These are phyloP conservation scores for Hydractinia symbiolongicarpus DNA, from an alignment of 30 jellyfish, hydroid and myxozoan species.

Conservation along the genomic window DNA sequence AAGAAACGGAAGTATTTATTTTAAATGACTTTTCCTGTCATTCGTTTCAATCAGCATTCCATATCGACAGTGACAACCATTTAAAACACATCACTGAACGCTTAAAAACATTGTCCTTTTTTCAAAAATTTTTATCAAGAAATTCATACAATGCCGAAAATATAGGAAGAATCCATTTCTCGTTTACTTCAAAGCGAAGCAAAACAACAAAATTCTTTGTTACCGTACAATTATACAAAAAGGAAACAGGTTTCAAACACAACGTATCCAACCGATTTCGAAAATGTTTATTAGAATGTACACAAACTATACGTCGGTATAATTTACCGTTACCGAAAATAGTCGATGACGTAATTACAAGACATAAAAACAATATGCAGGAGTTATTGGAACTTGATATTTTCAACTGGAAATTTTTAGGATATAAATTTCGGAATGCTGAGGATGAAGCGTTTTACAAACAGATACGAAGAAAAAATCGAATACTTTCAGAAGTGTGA, in stretches of 20 bases:
- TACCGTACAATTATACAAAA: constrained; percentile 12
- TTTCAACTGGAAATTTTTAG: constrained; percentile 13
- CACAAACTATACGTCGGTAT: not conserved
- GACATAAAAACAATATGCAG: not conserved
- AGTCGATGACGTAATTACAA: not conserved
- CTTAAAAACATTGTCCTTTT: not conserved
- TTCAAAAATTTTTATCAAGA: not conserved
- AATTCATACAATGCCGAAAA: not conserved
- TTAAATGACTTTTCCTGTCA: constrained; percentile 1
- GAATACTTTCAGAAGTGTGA: constrained; percentile 19
- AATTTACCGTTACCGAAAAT: constrained; percentile 1
- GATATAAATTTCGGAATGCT: constrained; percentile 3
- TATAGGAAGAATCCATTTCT: not conserved
- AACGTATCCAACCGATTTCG: not conserved
- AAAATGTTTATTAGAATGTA: not conserved
- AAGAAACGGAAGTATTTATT: not conserved
- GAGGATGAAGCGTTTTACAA: constrained; percentile 20
- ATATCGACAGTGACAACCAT: not conserved
- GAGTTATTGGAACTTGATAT: constrained; percentile 9
- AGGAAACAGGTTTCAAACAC: constrained; percentile 8
- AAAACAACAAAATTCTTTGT: not conserved
- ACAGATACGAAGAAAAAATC: constrained; percentile 12
- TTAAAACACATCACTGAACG: not conserved
- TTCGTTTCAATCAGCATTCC: not conserved
- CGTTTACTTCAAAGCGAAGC: not conserved